Percentiles rank a stretch among this genome's conserved stretches.
Evolutionary conservation across 1,140 invertebrate species (phyloP).

Genomic region (Leptinotarsa undecemlineata): DNA sequence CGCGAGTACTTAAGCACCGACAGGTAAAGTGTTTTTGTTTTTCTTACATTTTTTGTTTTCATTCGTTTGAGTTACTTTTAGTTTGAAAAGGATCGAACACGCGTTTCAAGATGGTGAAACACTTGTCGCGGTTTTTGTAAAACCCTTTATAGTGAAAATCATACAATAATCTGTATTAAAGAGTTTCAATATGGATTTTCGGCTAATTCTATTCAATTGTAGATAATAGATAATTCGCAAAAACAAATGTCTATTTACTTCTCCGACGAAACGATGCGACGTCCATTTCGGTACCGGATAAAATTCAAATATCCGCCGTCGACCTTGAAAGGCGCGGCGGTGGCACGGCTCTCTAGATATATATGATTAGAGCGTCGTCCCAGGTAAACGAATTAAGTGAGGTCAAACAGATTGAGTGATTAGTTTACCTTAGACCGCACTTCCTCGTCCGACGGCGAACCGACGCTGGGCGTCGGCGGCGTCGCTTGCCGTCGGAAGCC

Average conservation of each 20-base stretch:
- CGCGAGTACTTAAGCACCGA: no score
- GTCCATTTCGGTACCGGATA: background rate
- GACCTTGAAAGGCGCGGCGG: slow-evolving; percentile 27
- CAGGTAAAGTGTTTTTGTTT: no score
- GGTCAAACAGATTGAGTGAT: slow-evolving; percentile 53
- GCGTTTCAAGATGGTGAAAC: no score
- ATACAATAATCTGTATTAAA: no score
- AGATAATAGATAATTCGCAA: no score
- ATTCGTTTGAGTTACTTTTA: no score
- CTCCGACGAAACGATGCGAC: background rate
- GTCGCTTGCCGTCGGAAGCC: slow-evolving; percentile 15
- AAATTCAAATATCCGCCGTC: slow-evolving; percentile 22
- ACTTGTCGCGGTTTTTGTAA: no score
- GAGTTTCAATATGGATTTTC: no score
- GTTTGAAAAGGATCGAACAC: no score
- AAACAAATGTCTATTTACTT: background rate
- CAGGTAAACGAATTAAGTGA: slow-evolving; percentile 51
- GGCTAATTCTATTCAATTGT: no score
- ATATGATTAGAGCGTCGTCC: slow-evolving; percentile 38
- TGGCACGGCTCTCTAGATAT: slow-evolving; percentile 22
- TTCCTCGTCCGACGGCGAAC: slow-evolving; percentile 42
- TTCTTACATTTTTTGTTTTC: no score
- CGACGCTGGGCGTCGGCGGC: slow-evolving; percentile 38
- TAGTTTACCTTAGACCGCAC: slow-evolving; percentile 52
- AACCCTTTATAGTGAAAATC: no score